phyloP scores from a whole-genome alignment of 2,888 invertebrate species.

The Xylocampa areola region DNA sequence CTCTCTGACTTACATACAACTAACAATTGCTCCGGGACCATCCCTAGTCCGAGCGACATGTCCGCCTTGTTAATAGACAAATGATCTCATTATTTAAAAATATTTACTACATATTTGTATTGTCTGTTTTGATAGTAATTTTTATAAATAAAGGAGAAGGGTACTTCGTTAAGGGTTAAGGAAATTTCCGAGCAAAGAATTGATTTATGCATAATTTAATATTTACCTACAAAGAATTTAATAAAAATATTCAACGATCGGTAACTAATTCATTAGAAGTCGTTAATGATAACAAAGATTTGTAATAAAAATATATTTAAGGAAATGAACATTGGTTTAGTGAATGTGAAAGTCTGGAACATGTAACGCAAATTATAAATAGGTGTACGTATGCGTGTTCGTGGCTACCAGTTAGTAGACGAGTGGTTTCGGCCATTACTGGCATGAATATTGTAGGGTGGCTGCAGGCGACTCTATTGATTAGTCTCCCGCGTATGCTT shows the following conservation, averaged over 20 bases:
- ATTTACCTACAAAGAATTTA: too few species aligned
- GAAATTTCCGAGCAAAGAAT: too few species aligned
- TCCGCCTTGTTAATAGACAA: constrained; percentile 45
- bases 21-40: constrained; percentile 62
- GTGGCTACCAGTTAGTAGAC: constrained; percentile 50
- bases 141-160: too few species aligned
- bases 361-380: constrained; percentile 27
- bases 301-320: too few species aligned
- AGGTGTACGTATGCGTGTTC: constrained; percentile 13
- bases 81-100: constrained; percentile 38
- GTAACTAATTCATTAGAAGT: too few species aligned
- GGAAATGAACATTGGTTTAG: too few species aligned
- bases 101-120: constrained; percentile 12
- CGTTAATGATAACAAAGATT: too few species aligned
- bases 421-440: constrained; percentile 72
- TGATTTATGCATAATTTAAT: too few species aligned
- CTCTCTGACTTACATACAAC: constrained; percentile 52
- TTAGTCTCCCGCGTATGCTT: constrained; percentile 66
- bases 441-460: constrained; percentile 72
- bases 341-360: constrained; percentile 1
- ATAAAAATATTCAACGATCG: too few species aligned
- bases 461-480: constrained; percentile 71
- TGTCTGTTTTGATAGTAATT: too few species aligned
- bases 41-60: constrained; percentile 54
- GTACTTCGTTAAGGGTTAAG: too few species aligned